Conservation (phyloP, 2,113 vertebrate species). For the Pluvianellus socialis region DNA sequence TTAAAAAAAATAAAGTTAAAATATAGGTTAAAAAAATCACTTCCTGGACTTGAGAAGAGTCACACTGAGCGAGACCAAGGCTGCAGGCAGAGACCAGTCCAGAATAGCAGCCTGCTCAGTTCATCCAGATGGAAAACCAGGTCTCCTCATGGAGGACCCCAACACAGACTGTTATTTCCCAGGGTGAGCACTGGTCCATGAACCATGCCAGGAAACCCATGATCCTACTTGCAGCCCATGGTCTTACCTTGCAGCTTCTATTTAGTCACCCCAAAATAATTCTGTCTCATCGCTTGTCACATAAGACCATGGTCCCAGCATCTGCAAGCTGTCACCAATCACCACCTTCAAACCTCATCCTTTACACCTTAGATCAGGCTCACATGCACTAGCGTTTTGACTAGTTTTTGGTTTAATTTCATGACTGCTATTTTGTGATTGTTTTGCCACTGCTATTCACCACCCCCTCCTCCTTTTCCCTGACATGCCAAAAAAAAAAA, state of each 20-base stretch:
- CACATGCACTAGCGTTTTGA: not conserved
- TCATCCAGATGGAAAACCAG: not conserved
- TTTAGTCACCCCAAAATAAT: not conserved
- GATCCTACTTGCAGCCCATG: not conserved
- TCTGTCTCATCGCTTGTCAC: not conserved
- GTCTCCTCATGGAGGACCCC: not conserved
- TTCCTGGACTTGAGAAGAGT: not conserved
- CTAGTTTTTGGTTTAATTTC: not conserved
- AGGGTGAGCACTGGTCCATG: not conserved
- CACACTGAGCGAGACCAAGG: not conserved
- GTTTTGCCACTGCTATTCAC: not conserved
- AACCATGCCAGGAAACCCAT: not conserved
- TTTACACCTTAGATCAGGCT: not conserved
- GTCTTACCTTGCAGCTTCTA: not conserved
- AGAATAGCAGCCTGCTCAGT: no score
- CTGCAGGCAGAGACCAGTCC: not conserved
- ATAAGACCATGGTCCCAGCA: accelerated
- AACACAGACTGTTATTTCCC: not conserved
- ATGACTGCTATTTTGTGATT: not conserved
- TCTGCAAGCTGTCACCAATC: not conserved
- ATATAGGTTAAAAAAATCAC: not conserved
- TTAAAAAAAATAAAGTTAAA: not conserved
- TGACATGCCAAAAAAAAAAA: not conserved
- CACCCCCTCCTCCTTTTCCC: not conserved
- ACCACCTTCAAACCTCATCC: not conserved